Percentiles rank a stretch among this genome's conserved stretches.
These are phyloP conservation scores for Arnoldichthys spilopterus DNA, from an alignment of 2,797 vertebrate genomes.

Conservation along the genomic window DNA sequence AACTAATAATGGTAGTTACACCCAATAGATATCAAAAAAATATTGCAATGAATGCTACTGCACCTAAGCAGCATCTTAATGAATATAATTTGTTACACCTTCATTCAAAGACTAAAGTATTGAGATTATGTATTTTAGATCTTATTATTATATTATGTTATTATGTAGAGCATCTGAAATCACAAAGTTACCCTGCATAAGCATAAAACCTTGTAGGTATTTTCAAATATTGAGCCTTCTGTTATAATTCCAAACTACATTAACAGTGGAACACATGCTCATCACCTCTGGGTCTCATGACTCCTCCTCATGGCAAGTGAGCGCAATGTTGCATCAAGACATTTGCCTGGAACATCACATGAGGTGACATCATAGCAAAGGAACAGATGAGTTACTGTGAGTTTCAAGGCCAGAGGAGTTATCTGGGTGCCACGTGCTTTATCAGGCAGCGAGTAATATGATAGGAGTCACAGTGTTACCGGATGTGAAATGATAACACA, in stretches of 20 bases:
- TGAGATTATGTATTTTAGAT: too few species aligned
- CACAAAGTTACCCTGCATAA: too few species aligned
- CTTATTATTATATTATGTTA: too few species aligned
- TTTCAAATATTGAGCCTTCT: neutral
- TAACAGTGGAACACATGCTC: neutral
- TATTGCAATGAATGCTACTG: too few species aligned
- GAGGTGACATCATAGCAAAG: constrained; percentile 11
- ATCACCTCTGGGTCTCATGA: constrained; percentile 5
- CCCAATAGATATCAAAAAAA: too few species aligned
- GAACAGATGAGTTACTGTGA: constrained; percentile 21
- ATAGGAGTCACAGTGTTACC: neutral
- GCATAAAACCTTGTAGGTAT: neutral
- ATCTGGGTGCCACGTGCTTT: neutral
- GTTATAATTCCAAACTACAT: neutral
- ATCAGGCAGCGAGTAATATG: neutral
- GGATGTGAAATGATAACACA: neutral
- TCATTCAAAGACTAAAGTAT: too few species aligned
- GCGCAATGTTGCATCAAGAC: constrained; percentile 3
- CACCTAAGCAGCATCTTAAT: too few species aligned
- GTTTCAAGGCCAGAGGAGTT: neutral
- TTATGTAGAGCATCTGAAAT: too few species aligned
- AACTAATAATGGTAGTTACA: too few species aligned
- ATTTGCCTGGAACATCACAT: constrained; percentile 6
- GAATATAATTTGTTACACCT: too few species aligned
- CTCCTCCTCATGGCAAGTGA: neutral